Conservation (phyloP, 2,797 vertebrate genomes). For the Esox lucius region DNA sequence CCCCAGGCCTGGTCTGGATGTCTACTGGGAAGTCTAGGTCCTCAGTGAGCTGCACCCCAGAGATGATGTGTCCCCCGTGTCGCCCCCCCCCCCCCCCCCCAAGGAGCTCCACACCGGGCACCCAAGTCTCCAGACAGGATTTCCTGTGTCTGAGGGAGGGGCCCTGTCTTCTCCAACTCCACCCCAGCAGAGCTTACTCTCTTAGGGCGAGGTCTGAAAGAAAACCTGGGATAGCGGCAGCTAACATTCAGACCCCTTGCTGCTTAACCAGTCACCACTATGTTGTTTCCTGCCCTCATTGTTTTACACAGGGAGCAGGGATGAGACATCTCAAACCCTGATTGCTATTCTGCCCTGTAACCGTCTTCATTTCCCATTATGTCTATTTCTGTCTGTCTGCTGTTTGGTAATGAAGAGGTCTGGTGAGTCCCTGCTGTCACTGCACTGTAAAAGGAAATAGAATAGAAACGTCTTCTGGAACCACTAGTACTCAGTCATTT, state of each 20-base stretch:
- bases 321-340: slow-evolving; percentile 45
- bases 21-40: neutral
- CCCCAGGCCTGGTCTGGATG: slow-evolving; percentile 2
- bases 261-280: slow-evolving; percentile 14
- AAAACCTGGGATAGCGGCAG: neutral
- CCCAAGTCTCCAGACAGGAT: slow-evolving; percentile 48
- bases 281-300: slow-evolving; percentile 57
- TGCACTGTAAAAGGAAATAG: neutral
- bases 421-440: neutral
- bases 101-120: neutral
- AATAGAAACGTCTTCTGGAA: neutral
- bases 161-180: slow-evolving; percentile 10
- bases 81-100: too few species aligned
- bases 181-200: slow-evolving; percentile 6
- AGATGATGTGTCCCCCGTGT: slow-evolving; percentile 1
- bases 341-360: slow-evolving; percentile 6
- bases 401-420: neutral
- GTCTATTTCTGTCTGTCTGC: neutral
- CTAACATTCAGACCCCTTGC: neutral
- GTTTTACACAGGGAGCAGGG: slow-evolving; percentile 58
- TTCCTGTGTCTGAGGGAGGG: slow-evolving; percentile 53
- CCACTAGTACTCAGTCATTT: neutral
- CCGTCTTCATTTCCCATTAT: slow-evolving; percentile 2
- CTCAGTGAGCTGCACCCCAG: slow-evolving; percentile 5
- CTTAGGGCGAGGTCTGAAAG: slow-evolving; percentile 25